phyloP scores from a whole-genome alignment of 2,797 vertebrate genomes.

The Pyrocephalus nanus region DNA sequence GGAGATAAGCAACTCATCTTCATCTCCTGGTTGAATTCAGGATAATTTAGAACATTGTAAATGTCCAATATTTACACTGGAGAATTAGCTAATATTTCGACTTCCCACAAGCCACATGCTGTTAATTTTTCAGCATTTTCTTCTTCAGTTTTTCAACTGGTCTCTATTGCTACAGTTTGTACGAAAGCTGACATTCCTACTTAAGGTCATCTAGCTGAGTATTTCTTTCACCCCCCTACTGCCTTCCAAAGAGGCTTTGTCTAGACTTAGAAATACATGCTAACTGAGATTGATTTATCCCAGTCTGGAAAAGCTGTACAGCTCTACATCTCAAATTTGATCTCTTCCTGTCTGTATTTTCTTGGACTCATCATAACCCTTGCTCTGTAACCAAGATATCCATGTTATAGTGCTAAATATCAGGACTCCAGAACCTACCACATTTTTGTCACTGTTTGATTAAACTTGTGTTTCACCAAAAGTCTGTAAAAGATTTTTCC shows the following conservation, averaged over 20 bases:
- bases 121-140: neutral
- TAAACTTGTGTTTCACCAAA: neutral
- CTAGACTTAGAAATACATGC: neutral
- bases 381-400: neutral
- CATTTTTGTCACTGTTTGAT: neutral
- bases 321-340: neutral
- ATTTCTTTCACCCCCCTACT: neutral
- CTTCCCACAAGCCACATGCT: neutral
- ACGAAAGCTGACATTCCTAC: neutral
- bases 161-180: neutral
- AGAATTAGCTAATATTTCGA: neutral
- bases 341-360: neutral
- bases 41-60: neutral
- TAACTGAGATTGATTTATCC: constrained; percentile 26
- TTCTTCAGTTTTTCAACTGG: neutral
- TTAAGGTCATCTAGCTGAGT: neutral
- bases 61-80: neutral
- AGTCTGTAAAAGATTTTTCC: neutral
- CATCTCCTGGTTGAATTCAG: neutral
- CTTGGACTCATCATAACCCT: neutral
- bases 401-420: neutral
- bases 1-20: neutral
- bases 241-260: neutral
- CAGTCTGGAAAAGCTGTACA: neutral
- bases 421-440: neutral